Conservation (phyloP, 1,140 invertebrate species). For the Leucophenga varia region DNA sequence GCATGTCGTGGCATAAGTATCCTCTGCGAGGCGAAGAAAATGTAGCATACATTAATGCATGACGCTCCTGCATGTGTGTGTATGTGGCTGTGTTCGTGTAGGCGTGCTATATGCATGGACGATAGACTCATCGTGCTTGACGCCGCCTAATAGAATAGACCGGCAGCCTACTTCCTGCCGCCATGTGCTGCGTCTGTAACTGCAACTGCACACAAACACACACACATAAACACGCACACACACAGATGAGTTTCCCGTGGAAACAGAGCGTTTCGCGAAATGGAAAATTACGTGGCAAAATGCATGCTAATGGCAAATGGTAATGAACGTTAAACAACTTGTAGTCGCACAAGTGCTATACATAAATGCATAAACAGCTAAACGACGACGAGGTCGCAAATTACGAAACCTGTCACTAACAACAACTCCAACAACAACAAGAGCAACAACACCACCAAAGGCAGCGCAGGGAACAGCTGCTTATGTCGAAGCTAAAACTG, state of each 20-base stretch:
- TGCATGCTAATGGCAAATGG: conserved; percentile 40
- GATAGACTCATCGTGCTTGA: too few species aligned
- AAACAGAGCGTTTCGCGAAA: conserved; percentile 15
- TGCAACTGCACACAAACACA: conserved; percentile 2
- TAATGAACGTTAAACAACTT: conserved; percentile 43
- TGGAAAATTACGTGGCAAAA: conserved; percentile 36
- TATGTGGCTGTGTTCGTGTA: too few species aligned
- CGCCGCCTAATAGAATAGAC: conserved; percentile 12
- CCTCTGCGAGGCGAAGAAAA: conserved; percentile 25
- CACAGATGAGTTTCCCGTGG: too few species aligned
- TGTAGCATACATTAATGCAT: conserved; percentile 29
- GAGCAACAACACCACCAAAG: background rate
- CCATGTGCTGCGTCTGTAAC: conserved; percentile 4
- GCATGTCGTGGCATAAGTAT: background rate
- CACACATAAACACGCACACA: conserved; percentile 1
- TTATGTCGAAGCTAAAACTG: too few species aligned
- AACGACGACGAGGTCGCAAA: conserved; percentile 18
- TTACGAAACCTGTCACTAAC: conserved; percentile 11
- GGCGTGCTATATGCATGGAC: too few species aligned
- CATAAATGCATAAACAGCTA: conserved; percentile 31
- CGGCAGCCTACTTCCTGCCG: conserved; percentile 1
- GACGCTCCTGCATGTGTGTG: too few species aligned
- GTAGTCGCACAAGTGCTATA: conserved; percentile 28
- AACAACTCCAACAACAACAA: conserved; percentile 6
- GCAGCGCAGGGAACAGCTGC: too few species aligned